Conservation (phyloP, 2,888 invertebrate genomes). For the Microctonus hyperodae region DNA sequence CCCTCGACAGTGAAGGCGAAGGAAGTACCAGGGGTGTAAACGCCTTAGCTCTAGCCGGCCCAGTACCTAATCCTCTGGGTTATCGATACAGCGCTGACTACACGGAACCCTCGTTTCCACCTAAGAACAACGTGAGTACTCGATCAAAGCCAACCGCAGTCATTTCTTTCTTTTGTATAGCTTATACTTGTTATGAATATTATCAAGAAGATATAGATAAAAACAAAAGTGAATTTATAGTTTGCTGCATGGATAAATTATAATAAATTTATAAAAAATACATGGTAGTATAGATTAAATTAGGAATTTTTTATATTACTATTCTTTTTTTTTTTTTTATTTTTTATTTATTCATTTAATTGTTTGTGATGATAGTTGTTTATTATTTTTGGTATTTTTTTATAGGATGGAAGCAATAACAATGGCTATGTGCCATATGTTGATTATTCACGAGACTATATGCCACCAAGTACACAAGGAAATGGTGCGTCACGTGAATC, state of each 20-base stretch:
- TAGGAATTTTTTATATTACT: no score
- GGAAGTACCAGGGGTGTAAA: conserved; percentile 67
- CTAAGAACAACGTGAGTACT: conserved; percentile 71
- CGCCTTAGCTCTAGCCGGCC: conserved; percentile 74
- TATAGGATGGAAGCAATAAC: conserved; percentile 80
- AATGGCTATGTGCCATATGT: conserved; percentile 89
- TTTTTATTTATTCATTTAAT: conserved; percentile 2
- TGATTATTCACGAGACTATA: conserved; percentile 88
- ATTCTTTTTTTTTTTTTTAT: background rate
- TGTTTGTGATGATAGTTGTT: background rate
- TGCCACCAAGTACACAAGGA: conserved; percentile 75
- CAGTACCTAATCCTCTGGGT: conserved; percentile 76
- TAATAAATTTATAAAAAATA: no score
- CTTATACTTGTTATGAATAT: background rate
- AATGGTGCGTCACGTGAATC: conserved; percentile 61
- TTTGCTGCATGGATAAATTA: background rate
- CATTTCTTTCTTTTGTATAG: background rate
- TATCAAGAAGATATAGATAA: background rate
- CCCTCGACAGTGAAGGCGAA: conserved; percentile 65
- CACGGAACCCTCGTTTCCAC: conserved; percentile 80
- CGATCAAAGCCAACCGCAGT: conserved; percentile 52
- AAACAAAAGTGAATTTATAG: background rate
- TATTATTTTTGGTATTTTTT: conserved; percentile 36
- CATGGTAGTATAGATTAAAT: no score
- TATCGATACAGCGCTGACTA: conserved; percentile 81